Evolutionary conservation across 2,888 invertebrate species (phyloP).

Genomic region (Bellardia pandia): DNA sequence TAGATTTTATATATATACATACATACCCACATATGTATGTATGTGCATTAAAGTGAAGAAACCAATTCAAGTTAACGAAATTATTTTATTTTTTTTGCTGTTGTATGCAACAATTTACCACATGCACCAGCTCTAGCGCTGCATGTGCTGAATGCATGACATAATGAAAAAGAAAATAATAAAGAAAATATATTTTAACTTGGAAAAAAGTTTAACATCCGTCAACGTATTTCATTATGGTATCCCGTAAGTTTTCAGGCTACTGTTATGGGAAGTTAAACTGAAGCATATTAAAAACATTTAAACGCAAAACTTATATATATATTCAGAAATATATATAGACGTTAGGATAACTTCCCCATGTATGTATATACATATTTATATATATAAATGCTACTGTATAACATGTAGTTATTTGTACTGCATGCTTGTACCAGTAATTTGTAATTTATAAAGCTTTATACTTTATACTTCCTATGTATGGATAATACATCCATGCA

Average conservation of each 20-base stretch:
- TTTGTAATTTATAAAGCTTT: slow-evolving; percentile 62
- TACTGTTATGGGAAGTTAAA: background rate
- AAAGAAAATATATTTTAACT: slow-evolving; percentile 42
- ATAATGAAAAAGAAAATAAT: slow-evolving; percentile 53
- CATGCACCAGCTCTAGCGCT: slow-evolving; percentile 52
- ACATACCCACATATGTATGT: background rate
- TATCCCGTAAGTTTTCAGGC: slow-evolving; percentile 9
- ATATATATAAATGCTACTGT: slow-evolving; percentile 26
- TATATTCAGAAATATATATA: background rate
- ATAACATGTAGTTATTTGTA: slow-evolving; percentile 50
- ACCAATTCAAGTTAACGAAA: slow-evolving; percentile 52
- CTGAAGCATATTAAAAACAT: background rate
- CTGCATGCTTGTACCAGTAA: slow-evolving; percentile 48
- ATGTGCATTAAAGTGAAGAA: background rate
- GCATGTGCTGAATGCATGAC: slow-evolving; percentile 19
- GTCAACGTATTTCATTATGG: slow-evolving; percentile 13
- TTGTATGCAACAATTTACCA: slow-evolving; percentile 62
- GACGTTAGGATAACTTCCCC: background rate
- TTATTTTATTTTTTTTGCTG: slow-evolving; percentile 3
- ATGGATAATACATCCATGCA: too few relatives aligned
- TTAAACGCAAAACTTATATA: background rate
- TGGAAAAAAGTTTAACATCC: slow-evolving; percentile 25
- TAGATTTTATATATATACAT: background rate
- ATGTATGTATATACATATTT: background rate
- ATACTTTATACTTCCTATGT: background rate